Conservation (phyloP, 2,113 vertebrate genomes). For the Sinocyclocheilus rhinocerous region DNA sequence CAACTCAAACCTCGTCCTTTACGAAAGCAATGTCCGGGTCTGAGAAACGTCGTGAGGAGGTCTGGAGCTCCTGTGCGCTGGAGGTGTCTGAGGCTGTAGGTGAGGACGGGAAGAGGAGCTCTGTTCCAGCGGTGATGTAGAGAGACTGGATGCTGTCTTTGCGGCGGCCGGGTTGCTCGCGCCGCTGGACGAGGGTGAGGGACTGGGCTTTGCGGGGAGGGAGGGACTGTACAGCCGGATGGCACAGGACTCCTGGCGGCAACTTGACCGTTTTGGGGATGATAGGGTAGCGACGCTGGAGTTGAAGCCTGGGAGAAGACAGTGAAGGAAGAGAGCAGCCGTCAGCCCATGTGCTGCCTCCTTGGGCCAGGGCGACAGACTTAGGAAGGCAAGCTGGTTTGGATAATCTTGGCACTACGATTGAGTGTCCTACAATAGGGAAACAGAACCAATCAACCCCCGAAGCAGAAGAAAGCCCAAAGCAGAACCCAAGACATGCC, state of each 20-base stretch:
- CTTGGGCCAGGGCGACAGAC: constrained; percentile 56
- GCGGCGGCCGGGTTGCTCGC: constrained; percentile 78
- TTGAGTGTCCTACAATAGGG: constrained; percentile 63
- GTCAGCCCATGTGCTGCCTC: constrained; percentile 39
- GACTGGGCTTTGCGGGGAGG: constrained; percentile 12
- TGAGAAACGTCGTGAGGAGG: constrained; percentile 81
- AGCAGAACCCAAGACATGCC: not conserved
- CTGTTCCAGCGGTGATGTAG: constrained; percentile 73
- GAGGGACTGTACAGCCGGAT: constrained; percentile 53
- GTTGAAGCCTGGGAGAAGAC: constrained; percentile 72
- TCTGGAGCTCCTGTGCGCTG: constrained; percentile 42
- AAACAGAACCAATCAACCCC: constrained; percentile 11
- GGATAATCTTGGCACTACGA: constrained; percentile 52
- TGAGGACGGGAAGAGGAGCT: constrained; percentile 54
- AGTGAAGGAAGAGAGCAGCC: constrained; percentile 64
- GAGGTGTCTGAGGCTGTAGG: constrained; percentile 50
- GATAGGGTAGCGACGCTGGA: constrained; percentile 79
- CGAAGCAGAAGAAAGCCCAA: not conserved
- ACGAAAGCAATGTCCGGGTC: constrained; percentile 79
- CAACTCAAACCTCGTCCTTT: constrained; percentile 63
- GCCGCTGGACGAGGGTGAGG: constrained; percentile 58
- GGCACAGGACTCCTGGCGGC: constrained; percentile 73
- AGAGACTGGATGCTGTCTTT: constrained; percentile 87
- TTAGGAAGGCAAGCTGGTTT: constrained; percentile 54
- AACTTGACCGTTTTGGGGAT: constrained; percentile 85